Evolutionary conservation across 2,797 vertebrate species (phyloP).

Genomic region (Platalea minor): DNA sequence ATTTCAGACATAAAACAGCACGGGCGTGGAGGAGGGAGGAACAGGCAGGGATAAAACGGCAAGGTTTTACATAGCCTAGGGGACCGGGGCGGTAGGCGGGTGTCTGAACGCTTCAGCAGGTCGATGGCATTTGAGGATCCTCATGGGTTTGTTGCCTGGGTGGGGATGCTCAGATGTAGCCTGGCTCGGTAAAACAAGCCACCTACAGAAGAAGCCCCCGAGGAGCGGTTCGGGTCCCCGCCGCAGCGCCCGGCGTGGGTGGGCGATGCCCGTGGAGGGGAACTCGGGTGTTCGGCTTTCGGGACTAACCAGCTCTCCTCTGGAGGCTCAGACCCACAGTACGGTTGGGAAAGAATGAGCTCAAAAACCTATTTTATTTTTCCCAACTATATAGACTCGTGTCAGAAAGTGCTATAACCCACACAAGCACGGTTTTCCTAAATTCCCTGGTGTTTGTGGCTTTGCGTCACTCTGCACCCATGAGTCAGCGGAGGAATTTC

Average conservation of each 20-base stretch:
- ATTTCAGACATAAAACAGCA: constrained; percentile 1
- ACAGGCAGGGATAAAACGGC: neutral
- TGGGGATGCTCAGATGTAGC: neutral
- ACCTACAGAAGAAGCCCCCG: neutral
- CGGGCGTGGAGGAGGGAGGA: neutral
- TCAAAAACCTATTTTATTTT: neutral
- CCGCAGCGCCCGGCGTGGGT: fast-evolving
- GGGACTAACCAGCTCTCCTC: neutral
- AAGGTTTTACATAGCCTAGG: neutral
- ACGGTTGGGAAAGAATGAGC: fast-evolving
- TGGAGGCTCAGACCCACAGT: neutral
- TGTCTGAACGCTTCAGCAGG: neutral
- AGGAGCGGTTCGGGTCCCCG: neutral
- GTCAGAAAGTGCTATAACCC: too few species aligned
- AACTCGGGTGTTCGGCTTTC: fast-evolving
- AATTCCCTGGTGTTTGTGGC: neutral
- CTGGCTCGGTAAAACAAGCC: neutral
- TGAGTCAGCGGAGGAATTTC: neutral
- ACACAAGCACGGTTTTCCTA: neutral
- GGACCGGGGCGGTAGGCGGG: neutral
- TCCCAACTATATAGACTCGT: fast-evolving
- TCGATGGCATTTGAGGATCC: neutral
- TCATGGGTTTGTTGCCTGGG: neutral
- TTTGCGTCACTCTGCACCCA: neutral
- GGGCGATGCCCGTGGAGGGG: fast-evolving